These are phyloP conservation scores for Astreopora myriophthalma DNA, from an alignment of 64 coral and sea anemone genomes.

Conservation along the genomic window DNA sequence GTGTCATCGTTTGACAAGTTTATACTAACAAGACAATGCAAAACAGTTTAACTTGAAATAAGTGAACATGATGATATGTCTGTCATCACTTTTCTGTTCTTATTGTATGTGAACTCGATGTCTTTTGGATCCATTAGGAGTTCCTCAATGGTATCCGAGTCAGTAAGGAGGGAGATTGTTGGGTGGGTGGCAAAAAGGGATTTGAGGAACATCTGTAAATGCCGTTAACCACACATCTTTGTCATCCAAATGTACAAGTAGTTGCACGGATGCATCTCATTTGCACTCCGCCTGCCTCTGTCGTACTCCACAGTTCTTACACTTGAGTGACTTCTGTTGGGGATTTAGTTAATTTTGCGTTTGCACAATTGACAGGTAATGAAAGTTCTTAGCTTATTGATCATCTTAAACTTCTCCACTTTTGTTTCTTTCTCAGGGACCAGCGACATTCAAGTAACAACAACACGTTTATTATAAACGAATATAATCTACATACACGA, in stretches of 20 bases:
- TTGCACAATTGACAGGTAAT: slow-evolving; percentile 45
- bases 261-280: slow-evolving; percentile 42
- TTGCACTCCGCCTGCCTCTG: slow-evolving; percentile 32
- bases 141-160: slow-evolving; percentile 65
- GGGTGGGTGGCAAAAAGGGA: background rate
- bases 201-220: slow-evolving; percentile 45
- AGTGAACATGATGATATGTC: background rate
- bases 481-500: too few species aligned
- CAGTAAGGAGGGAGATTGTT: slow-evolving; percentile 18
- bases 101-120: slow-evolving; percentile 36
- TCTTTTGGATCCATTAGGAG: slow-evolving; percentile 45
- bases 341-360: slow-evolving; percentile 50
- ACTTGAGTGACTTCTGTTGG: slow-evolving; percentile 37
- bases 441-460: background rate
- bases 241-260: slow-evolving; percentile 23
- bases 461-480: too few species aligned
- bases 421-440: background rate
- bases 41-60: background rate
- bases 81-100: background rate
- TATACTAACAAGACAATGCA: background rate
- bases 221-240: slow-evolving; percentile 40
- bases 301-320: slow-evolving; percentile 45
- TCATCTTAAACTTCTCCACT: slow-evolving; percentile 6
- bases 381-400: slow-evolving; percentile 24
- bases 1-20: background rate